These are phyloP conservation scores for Hemistola chrysoprasaria DNA, from an alignment of 2,888 invertebrate genomes.

Conservation along the genomic window DNA sequence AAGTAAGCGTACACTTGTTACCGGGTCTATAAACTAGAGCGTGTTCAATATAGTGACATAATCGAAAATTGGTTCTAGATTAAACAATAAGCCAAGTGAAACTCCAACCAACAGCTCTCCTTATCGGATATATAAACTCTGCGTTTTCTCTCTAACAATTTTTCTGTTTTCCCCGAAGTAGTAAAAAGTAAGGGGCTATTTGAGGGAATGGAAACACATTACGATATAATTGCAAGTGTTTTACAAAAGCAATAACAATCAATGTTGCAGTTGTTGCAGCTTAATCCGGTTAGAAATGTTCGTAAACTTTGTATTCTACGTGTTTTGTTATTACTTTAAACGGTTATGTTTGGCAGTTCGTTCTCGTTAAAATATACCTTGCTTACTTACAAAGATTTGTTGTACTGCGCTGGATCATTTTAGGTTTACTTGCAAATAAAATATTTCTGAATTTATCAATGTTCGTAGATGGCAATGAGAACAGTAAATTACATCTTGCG, in stretches of 20 bases:
- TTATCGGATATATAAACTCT: constrained; percentile 40
- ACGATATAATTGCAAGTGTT: constrained; percentile 57
- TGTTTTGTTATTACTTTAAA: constrained; percentile 1
- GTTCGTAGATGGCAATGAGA: too few relatives aligned
- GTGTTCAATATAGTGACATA: constrained; percentile 13
- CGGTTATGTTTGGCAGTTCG: background rate
- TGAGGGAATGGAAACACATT: constrained; percentile 57
- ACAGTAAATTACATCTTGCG: too few relatives aligned
- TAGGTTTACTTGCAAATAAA: too few relatives aligned
- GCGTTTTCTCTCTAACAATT: constrained; percentile 48
- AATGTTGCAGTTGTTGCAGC: constrained; percentile 31
- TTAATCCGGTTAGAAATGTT: constrained; percentile 17
- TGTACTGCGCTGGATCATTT: too few relatives aligned
- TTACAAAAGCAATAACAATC: constrained; percentile 48
- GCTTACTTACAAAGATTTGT: too few relatives aligned
- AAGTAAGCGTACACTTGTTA: constrained; percentile 5
- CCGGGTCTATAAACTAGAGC: constrained; percentile 7
- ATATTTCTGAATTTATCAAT: too few relatives aligned
- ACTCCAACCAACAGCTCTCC: constrained; percentile 37
- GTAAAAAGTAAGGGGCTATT: constrained; percentile 61
- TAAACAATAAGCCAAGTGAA: constrained; percentile 36
- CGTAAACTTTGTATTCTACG: constrained; percentile 7
- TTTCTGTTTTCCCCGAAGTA: constrained; percentile 42
- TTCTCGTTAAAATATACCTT: too few relatives aligned
- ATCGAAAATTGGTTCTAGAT: constrained; percentile 31